Base-by-base conservation (phyloP, 2,888 invertebrate genomes). In the Calameuta pallipes region DNA sequence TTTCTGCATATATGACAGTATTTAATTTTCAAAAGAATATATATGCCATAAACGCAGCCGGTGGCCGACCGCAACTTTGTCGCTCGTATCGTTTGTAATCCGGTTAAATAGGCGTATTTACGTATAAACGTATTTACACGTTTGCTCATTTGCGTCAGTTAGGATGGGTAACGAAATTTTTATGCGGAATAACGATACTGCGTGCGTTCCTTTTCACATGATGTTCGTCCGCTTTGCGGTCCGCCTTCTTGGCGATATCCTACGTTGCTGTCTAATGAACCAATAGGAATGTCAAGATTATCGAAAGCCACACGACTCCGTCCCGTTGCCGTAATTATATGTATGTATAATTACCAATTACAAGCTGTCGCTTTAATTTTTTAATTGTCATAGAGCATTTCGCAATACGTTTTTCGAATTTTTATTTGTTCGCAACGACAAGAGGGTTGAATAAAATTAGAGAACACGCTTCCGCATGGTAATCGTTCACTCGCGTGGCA, bases 391-490 rank as follows among this genome's bases (percentile, higher is more conserved):
- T 23, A 56, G 41, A 23, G 23, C 15, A 56, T 9, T 56, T 9
- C 37, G 69, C 73, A 75, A 35, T 74, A 34, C 12, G 74, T 70
- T 35, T 41, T 30, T 33, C 35, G 80, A 77, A 30, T 73, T 34
- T 30, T 33, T 56, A 77, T 78, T 74, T 77, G 35, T n/a, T 74
- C 30, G 74, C 71, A 56, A 74, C 76, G 37, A 76, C 76, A 77
- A 34, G 56, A 23, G 56, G 23, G 23, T 36, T 74, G 74, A 30
- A 11, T 35, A 74, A 74, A 35, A 35, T 23, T 31, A 82, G 80
- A 76, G 76, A 82, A 79, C 77, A 80, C 80, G 79, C 69, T 77
- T 80, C 79, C 80, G 82, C 83, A 85, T 83, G 56, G 56, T 56
- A 56, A 56, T 56, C 56, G 56, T 56, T 56, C 56, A 56, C 23